These are phyloP conservation scores for Diaprepes abbreviatus DNA, from an alignment of 2,888 invertebrate species.

Conservation along the genomic window DNA sequence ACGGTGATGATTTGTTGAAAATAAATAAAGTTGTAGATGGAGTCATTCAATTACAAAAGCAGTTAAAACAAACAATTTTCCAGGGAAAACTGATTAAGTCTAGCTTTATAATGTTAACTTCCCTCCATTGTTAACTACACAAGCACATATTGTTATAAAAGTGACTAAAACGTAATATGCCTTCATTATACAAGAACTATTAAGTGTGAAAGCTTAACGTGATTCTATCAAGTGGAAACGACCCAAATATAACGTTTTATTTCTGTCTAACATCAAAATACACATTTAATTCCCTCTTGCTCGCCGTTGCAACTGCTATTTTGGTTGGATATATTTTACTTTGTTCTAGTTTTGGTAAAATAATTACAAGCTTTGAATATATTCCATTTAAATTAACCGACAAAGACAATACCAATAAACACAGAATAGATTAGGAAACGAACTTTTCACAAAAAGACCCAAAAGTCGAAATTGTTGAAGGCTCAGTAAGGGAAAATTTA, in stretches of 20 bases:
- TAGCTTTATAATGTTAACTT: neutral
- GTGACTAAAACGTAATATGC: conserved; percentile 3
- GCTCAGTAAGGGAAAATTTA: neutral
- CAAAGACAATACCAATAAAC: conserved; percentile 34
- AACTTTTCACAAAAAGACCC: conserved; percentile 30
- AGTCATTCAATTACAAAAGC: neutral
- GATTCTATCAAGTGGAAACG: neutral
- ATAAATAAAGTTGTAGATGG: no score
- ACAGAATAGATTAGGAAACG: conserved; percentile 32
- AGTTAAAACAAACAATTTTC: neutral
- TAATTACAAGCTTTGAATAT: conserved; percentile 31
- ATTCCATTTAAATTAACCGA: conserved; percentile 33
- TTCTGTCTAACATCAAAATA: conserved; percentile 17
- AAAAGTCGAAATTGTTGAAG: conserved; percentile 12
- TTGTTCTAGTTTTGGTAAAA: conserved; percentile 33
- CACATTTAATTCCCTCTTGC: conserved; percentile 18
- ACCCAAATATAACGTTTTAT: conserved; percentile 14
- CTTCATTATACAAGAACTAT: conserved; percentile 5
- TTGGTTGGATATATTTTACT: conserved; percentile 17
- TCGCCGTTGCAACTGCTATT: conserved; percentile 14
- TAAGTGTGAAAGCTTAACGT: conserved; percentile 1
- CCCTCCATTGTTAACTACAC: neutral
- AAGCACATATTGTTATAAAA: neutral
- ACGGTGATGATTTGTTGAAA: no score
- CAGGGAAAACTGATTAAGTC: neutral